Base-by-base conservation (phyloP, 2,888 invertebrate genomes). In the Metellina segmentata region DNA sequence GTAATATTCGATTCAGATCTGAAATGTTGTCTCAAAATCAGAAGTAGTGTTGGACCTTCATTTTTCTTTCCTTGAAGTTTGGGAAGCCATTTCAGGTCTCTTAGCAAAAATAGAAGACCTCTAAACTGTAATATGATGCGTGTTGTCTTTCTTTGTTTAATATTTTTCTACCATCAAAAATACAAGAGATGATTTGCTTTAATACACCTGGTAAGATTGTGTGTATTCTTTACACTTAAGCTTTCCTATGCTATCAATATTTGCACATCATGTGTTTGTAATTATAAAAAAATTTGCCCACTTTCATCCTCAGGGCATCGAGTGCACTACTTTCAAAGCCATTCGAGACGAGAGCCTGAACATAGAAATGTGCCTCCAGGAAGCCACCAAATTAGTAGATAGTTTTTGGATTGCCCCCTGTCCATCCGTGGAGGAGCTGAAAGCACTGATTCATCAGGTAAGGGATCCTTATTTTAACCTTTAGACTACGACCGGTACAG, bases 241-340 rank as follows among this genome's bases (percentile, higher is more conserved):
- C 34, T 6, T 74, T 34, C 7, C 9, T 20, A 16, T 34, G 7
- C 19, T 72, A 16, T 9, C 19, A 34, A n/a, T 1, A 74, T 6
- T 74, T 34, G 74, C 1, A 6, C 7, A 11, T 9, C 16, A 16
- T 61, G 61, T 61, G 9, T 9, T 61, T 13, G 0, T 4, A 61
- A 13, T 13, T 61, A 13, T 77, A n/a, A 61, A 19, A 51, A 51
- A 52, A 53, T 61, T 61, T 81, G 48, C 48, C 34, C 34, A 1
- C 34, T 49, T 72, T 81, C n/a, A n/a, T 48, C 81, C 79, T 74
- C 78, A 93, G 93, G 88, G 51, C 48, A 79, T 93, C 34, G 93
- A 93, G 49, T 88, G 81, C 20, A 88, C 75, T 52, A 93, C 93
- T 9, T 81, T 93, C 19, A 93, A 89, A 85, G 90, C 89, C 53